phyloP scores from a whole-genome alignment of 2,797 vertebrate genomes.

The Chaetophractus vellerosus region DNA sequence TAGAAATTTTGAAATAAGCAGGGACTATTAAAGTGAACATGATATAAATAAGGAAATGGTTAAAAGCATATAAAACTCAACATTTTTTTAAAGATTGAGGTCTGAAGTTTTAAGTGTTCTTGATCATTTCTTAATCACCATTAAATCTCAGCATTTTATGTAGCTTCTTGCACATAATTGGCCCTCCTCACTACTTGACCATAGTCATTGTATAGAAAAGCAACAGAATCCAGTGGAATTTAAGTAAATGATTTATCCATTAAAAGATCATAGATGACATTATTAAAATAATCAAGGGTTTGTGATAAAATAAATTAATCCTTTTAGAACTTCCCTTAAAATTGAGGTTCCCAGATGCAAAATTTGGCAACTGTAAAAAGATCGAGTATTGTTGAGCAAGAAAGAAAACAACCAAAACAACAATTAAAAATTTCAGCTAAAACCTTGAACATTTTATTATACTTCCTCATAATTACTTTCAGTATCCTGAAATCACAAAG shows the following conservation, averaged over 20 bases:
- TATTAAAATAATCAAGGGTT: not conserved
- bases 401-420: not conserved
- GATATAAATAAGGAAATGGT: not conserved
- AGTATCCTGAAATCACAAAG: not conserved
- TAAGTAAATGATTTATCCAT: not conserved
- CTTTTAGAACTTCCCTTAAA: constrained; percentile 14
- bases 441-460: not conserved
- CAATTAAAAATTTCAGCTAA: not conserved
- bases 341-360: not conserved
- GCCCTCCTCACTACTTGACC: too few relatives aligned
- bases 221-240: not conserved
- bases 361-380: not conserved
- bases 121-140: not conserved
- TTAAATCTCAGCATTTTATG: too few relatives aligned
- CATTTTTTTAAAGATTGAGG: not conserved
- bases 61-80: not conserved
- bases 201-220: too few relatives aligned
- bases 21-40: not conserved
- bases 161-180: too few relatives aligned
- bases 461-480: not conserved
- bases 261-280: not conserved
- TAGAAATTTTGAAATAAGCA: not conserved
- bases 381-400: not conserved
- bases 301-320: not conserved
- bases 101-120: not conserved